phyloP scores from a whole-genome alignment of 2,797 vertebrate species.

The Galaxias olidus region DNA sequence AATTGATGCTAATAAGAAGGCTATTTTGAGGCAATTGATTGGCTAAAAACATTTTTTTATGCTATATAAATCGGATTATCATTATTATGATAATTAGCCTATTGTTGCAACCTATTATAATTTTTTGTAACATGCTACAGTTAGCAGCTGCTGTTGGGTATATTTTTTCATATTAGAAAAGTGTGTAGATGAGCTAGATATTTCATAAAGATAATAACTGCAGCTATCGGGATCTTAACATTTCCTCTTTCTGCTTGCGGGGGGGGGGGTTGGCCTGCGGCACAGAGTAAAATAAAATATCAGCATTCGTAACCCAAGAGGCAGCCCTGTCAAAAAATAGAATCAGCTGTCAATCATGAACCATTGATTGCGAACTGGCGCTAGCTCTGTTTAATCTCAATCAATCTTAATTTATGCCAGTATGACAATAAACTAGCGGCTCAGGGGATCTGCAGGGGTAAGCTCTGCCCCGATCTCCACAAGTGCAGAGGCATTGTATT shows the following conservation, averaged over 20 bases:
- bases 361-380: conserved; percentile 83
- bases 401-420: conserved; percentile 99
- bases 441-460: conserved; percentile 82
- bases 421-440: conserved; percentile 88
- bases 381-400: conserved; percentile 89
- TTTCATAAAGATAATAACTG: too few relatives aligned
- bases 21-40: too few relatives aligned
- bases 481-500: conserved; percentile 83
- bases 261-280: not conserved
- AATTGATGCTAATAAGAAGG: too few relatives aligned
- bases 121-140: too few relatives aligned
- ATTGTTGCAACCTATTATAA: not conserved
- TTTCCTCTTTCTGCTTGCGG: not conserved
- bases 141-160: too few relatives aligned
- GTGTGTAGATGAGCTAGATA: not conserved
- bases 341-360: conserved; percentile 83
- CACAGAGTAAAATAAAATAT: not conserved
- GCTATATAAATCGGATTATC: not conserved
- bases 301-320: conserved; percentile 2
- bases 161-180: too few relatives aligned
- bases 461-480: conserved; percentile 81
- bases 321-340: conserved; percentile 82
- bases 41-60: too few relatives aligned
- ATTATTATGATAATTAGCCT: conserved; percentile 7
- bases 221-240: conserved; percentile 5